phyloP scores from a whole-genome alignment of 2,888 invertebrate genomes.

The Amiota mariae region DNA sequence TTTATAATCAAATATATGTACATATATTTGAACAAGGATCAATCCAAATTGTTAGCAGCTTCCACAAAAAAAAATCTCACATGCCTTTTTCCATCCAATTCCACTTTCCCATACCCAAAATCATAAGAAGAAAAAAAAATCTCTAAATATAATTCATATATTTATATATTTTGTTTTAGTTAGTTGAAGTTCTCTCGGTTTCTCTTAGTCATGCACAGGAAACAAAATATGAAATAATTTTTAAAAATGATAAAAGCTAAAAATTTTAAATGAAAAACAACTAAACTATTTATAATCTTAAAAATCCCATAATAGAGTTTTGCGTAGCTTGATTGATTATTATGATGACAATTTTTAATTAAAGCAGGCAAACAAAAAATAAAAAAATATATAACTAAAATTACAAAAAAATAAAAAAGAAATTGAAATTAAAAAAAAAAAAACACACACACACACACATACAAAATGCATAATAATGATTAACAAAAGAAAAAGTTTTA shows the following conservation, averaged over 20 bases:
- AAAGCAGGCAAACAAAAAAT: conserved; percentile 20
- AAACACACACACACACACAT: conserved; percentile 34
- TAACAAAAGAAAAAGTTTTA: conserved; percentile 60
- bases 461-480: conserved; percentile 54
- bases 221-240: conserved; percentile 24
- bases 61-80: too few relatives aligned
- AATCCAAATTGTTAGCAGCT: too few relatives aligned
- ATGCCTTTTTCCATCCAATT: too few relatives aligned
- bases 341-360: conserved; percentile 26
- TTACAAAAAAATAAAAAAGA: conserved; percentile 31
- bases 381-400: too few relatives aligned
- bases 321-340: conserved; percentile 35
- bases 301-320: conserved; percentile 23
- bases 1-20: conserved; percentile 44
- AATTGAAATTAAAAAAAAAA: conserved; percentile 21
- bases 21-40: conserved; percentile 35
- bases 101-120: background rate
- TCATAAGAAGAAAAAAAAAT: background rate
- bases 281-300: background rate
- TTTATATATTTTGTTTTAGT: background rate
- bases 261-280: conserved; percentile 23
- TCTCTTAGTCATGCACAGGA: conserved; percentile 24
- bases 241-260: conserved; percentile 24
- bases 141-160: background rate
- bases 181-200: conserved; percentile 17